These are phyloP conservation scores for Antheraea mylitta DNA, from an alignment of 1,140 invertebrate species.

Conservation along the genomic window DNA sequence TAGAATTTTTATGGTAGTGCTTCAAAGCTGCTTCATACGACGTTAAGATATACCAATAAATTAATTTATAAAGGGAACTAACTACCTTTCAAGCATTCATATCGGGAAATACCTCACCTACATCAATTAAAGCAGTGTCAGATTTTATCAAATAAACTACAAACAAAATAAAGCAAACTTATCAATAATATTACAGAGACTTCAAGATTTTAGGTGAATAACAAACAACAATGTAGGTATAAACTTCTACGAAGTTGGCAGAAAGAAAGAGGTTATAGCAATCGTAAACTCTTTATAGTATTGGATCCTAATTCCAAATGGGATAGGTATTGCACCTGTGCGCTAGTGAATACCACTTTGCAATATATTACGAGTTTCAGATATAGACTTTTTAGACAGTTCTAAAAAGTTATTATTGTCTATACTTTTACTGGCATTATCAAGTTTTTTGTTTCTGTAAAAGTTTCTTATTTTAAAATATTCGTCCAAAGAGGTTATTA, in stretches of 20 bases:
- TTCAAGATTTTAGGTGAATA: not conserved
- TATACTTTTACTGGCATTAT: too few relatives aligned
- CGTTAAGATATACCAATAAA: too few relatives aligned
- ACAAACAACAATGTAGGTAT: not conserved
- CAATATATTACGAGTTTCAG: constrained; percentile 1
- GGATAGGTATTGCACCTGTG: constrained; percentile 63
- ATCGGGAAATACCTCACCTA: too few relatives aligned
- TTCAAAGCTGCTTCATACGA: too few relatives aligned
- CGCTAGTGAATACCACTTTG: constrained; percentile 17
- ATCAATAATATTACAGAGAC: not conserved
- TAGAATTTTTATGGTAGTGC: too few relatives aligned
- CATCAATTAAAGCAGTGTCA: too few relatives aligned
- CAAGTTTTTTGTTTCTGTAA: too few relatives aligned
- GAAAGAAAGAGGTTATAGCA: constrained; percentile 27
- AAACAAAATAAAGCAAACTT: not conserved
- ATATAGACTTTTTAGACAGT: not conserved
- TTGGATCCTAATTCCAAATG: constrained; percentile 62
- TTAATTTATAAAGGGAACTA: too few relatives aligned
- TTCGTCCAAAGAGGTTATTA: too few relatives aligned
- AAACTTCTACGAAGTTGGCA: constrained; percentile 13
- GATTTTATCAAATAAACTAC: too few relatives aligned
- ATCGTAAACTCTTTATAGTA: constrained; percentile 40
- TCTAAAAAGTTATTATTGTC: not conserved
- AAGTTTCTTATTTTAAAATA: too few relatives aligned
- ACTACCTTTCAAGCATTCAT: too few relatives aligned